These are phyloP conservation scores for Morphnarchus princeps DNA, from an alignment of 2,113 vertebrate species.

Conservation along the genomic window DNA sequence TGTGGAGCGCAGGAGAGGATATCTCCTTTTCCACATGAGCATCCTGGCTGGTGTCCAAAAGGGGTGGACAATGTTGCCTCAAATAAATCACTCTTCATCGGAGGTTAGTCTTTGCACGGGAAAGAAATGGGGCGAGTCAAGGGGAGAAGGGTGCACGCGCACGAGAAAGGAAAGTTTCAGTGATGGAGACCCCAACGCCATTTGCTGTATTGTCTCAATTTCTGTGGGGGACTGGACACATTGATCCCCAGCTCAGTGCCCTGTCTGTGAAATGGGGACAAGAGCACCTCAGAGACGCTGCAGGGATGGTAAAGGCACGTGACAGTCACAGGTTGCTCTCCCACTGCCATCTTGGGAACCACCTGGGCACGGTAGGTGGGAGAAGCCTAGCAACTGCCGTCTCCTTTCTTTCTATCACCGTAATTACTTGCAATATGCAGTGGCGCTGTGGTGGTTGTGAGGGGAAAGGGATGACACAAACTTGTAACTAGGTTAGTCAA, in stretches of 20 bases:
- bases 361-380: neutral
- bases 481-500: neutral
- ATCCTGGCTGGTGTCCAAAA: neutral
- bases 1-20: neutral
- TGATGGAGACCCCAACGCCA: fast-evolving
- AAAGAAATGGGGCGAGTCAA: neutral
- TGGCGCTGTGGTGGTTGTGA: fast-evolving
- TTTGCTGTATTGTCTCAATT: fast-evolving
- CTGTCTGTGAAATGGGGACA: neutral
- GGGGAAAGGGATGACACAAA: neutral
- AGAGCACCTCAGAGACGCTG: neutral
- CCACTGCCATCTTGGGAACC: neutral
- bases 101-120: neutral
- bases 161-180: fast-evolving
- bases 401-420: too few species aligned
- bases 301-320: neutral
- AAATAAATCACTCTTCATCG: neutral
- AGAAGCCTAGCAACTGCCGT: neutral
- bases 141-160: neutral
- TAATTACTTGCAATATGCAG: fast-evolving
- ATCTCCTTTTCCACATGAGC: neutral
- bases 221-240: neutral
- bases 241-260: neutral
- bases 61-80: neutral
- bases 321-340: neutral